Evolutionary conservation across 1,140 invertebrate genomes (phyloP).

Genomic region (Drosophila nikananu): DNA sequence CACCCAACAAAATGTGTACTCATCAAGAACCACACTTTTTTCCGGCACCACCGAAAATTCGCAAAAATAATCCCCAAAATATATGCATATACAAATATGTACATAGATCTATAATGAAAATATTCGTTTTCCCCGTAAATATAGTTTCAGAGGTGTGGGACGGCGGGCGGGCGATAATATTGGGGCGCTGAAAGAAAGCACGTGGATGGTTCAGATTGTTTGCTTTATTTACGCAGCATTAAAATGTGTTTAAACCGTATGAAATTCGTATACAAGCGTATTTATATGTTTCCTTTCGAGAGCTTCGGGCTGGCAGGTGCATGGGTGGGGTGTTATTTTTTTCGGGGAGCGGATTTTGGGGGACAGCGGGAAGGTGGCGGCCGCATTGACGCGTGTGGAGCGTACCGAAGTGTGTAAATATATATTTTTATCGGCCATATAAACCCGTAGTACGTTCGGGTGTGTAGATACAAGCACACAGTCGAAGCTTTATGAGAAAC

Average conservation of each 20-base stretch:
- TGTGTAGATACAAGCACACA: constrained; percentile 37
- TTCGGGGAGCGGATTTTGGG: neutral
- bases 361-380: constrained; percentile 19
- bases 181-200: constrained; percentile 45
- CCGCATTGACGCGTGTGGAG: constrained; percentile 65
- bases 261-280: constrained; percentile 34
- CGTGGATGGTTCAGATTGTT: constrained; percentile 59
- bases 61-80: constrained; percentile 41
- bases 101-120: constrained; percentile 52
- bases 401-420: constrained; percentile 50
- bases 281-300: constrained; percentile 29
- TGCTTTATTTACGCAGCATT: constrained; percentile 77
- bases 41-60: constrained; percentile 53
- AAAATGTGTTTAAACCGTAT: constrained; percentile 69
- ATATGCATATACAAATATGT: constrained; percentile 42
- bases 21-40: constrained; percentile 35
- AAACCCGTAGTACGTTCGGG: constrained; percentile 38
- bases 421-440: constrained; percentile 51
- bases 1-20: constrained; percentile 24
- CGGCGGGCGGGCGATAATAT: neutral
- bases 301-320: constrained; percentile 25
- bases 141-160: constrained; percentile 30
- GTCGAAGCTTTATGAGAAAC: constrained; percentile 39
- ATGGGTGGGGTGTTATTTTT: constrained; percentile 13
- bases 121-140: constrained; percentile 52